These are phyloP conservation scores for Nothoprocta perdicaria DNA, from an alignment of 2,113 vertebrate species.

Conservation along the genomic window DNA sequence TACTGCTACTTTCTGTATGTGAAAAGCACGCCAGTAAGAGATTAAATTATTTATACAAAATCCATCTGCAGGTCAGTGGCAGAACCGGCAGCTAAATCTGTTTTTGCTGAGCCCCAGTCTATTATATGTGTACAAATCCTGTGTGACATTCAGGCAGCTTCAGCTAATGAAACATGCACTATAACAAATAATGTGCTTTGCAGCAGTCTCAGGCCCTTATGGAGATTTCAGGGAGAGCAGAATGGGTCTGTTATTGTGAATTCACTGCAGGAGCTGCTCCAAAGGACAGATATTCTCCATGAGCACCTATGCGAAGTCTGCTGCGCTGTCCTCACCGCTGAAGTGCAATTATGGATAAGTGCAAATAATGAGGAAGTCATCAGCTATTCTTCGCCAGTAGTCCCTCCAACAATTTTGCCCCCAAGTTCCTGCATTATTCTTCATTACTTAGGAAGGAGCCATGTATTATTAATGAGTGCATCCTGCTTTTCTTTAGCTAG, in stretches of 20 bases:
- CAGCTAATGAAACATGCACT: not conserved
- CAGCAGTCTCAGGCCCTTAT: not conserved
- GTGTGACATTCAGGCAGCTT: not conserved
- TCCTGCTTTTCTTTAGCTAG: not conserved
- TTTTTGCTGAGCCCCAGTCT: not conserved
- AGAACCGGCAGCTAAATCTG: not conserved
- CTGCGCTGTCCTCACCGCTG: not conserved
- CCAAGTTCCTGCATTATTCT: not conserved
- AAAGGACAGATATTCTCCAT: not conserved
- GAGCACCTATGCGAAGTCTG: not conserved
- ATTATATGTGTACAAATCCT: not conserved
- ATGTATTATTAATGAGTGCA: not conserved
- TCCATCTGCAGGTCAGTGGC: not conserved
- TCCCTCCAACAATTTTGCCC: not conserved
- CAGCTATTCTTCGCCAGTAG: not conserved
- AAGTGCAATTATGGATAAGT: not conserved
- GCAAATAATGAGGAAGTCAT: not conserved
- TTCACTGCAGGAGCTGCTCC: not conserved
- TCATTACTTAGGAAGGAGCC: not conserved
- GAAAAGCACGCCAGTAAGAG: not conserved
- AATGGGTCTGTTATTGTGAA: not conserved
- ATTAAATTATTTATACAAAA: conserved; percentile 18
- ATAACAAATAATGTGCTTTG: not conserved
- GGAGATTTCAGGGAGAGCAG: not conserved
- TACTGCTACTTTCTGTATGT: not conserved